These are phyloP conservation scores for Bellardia pandia DNA, from an alignment of 2,888 invertebrate species.

Conservation along the genomic window DNA sequence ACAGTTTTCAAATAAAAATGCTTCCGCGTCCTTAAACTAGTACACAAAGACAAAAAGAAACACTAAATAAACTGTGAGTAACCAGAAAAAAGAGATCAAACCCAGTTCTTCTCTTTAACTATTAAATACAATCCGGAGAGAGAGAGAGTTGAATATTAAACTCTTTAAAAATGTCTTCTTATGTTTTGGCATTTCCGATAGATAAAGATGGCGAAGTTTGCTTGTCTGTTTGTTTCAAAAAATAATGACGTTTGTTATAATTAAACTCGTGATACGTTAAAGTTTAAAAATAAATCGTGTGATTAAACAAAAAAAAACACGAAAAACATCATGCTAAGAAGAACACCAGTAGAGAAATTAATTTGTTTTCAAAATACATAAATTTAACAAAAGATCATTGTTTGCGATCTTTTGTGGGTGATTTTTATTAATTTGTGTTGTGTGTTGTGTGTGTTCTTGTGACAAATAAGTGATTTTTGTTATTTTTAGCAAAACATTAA, in stretches of 20 bases:
- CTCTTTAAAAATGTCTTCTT: neutral
- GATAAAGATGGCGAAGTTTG: constrained; percentile 3
- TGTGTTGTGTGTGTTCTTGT: neutral
- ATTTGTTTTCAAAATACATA: neutral
- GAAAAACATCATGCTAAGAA: neutral
- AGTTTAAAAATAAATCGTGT: constrained; percentile 36
- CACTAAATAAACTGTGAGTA: neutral
- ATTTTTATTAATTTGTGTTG: neutral
- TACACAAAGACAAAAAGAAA: neutral
- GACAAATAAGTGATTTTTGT: constrained; percentile 4
- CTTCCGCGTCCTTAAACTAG: constrained; percentile 50
- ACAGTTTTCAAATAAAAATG: constrained; percentile 42
- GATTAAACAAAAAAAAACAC: constrained; percentile 27
- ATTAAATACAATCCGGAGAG: neutral
- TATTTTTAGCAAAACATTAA: constrained; percentile 19
- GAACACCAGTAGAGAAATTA: constrained; percentile 5
- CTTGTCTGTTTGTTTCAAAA: neutral
- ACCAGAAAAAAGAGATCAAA: neutral
- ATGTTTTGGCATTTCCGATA: constrained; percentile 35
- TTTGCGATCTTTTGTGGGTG: constrained; percentile 8
- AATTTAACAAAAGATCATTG: constrained; percentile 25
- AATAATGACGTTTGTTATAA: constrained; percentile 29
- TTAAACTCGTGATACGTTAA: constrained; percentile 14
- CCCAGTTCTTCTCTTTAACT: neutral
- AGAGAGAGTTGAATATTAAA: neutral